These are phyloP conservation scores for Martes martes DNA, from an alignment of 2,113 vertebrate genomes.

Conservation along the genomic window DNA sequence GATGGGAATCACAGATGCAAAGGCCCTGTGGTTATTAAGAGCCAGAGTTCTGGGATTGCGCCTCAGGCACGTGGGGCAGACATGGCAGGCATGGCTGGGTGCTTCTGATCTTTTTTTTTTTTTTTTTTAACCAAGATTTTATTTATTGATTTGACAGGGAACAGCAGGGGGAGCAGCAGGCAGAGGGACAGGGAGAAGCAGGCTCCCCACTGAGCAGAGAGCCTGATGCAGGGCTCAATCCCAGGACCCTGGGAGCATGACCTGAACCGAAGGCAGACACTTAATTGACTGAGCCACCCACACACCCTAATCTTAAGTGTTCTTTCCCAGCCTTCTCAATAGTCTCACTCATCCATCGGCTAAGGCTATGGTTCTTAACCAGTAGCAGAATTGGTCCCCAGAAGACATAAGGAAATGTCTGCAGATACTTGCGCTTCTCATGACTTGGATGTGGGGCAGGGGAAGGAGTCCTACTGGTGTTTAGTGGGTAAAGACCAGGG, in stretches of 20 bases:
- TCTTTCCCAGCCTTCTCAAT: background rate
- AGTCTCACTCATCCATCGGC: background rate
- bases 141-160: background rate
- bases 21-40: background rate
- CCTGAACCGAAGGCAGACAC: background rate
- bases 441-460: background rate
- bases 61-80: fast-evolving
- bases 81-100: no score
- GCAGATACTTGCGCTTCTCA: background rate
- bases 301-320: background rate
- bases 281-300: no score
- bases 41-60: background rate
- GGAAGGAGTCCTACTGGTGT: background rate
- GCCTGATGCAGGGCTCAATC: background rate
- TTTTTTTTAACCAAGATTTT: background rate
- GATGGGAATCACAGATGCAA: background rate
- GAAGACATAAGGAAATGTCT: background rate
- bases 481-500: background rate
- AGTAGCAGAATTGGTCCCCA: background rate
- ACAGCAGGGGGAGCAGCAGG: background rate
- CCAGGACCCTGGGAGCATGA: background rate
- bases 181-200: background rate
- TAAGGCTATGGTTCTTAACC: background rate
- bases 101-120: background rate
- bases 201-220: background rate